Evolutionary conservation across 2,888 invertebrate species (phyloP), one percentile per base, ranked within the genome.

Genomic region (Caenorhabditis auriculariae): DNA sequence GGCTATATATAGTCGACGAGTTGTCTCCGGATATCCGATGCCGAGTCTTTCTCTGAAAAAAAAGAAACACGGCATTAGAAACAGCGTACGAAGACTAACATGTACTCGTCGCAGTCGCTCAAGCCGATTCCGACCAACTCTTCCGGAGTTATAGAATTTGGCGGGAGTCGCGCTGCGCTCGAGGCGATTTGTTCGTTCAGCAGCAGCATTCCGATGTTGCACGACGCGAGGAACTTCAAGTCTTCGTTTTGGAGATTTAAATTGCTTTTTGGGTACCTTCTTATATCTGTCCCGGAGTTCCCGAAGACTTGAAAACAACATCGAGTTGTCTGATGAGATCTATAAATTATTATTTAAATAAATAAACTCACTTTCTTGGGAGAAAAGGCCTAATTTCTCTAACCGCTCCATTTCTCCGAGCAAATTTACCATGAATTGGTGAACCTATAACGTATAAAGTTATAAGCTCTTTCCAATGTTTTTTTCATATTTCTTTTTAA

Each of bases 161-260:
- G 26, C 37, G n/a, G n/a, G n/a, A 52, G 12, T 3, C 43, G n/a
- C 17, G 42, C 24, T 2, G 39, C 41, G 32, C 48, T 49, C 32
- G 39, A 59, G 0, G 60, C 54, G 4, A 60, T 54, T 32, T 54
- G 50, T 28, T 60, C 60, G 27, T 60, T 51, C 1, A 60, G 17
- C n/a, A 46, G 49, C 5, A 60, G 47, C 12, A 60, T 60, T 17
- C 54, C 60, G 38, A 60, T 46, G 37, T 60, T 54, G 37, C 50
- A 54, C 23, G 50, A 46, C 5, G 60, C 48, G 19, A 60, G 45
- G 9, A 54, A 38, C 32, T 39, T 9, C 2, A 9, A 6, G 24
- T 50, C 54, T 21, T 50, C 44, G 12, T 15, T 6, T 0, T 50
- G 59, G n/a, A 54, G 39, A n/a, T 32, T 3, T 27, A 24, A 27